Evolutionary conservation across 2,797 vertebrate species (phyloP), one percentile per base, ranked within the genome.

Genomic region (Babyrousa celebensis): DNA sequence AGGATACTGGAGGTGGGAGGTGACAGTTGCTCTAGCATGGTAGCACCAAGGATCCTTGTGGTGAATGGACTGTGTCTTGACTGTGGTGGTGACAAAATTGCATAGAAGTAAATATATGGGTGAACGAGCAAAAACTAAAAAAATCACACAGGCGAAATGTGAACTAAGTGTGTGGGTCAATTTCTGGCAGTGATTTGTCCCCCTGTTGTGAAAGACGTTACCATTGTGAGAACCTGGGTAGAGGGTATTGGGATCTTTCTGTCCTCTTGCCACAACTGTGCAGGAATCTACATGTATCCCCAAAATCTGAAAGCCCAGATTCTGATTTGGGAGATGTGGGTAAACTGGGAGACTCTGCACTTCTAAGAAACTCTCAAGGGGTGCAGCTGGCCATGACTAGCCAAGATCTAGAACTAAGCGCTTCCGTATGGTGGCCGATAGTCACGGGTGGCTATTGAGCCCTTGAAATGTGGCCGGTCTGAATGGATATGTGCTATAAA

Each of bases 1-100:
- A 11, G n/a, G 75, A 48, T 21, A n/a, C 0, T 0, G 8, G 12
- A 9, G 11, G n/a, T 1, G n/a, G 65, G 12, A n/a, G 14, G 10
- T 1, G 63, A 43, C 25, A 5, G 10, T 40, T n/a, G 20, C 65
- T 9, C 0, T 29, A 10, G 7, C 4, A 3, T 0, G 18, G 78
- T 0, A 0, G 25, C 12, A 9, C 2, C 1, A 29, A 25, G 40
- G 40, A 4, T 27, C 27, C 52, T 68, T 23, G 27, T 0, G 58
- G 8, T 2, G 14, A 18, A 3, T 5, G 14, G 48, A 36, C 54
- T 40, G 29, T 27, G 20, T 54, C 84, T 67, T 52, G 85, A 23
- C 20, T n/a, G 23, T 6, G 17, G n/a, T 17, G 32, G n/a, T 9
- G n/a, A 10, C 18, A 12, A 5, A 52, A 29, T 0, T 23, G 63